Percentiles rank a stretch among this genome's conserved stretches.
Conservation (phyloP, 2,797 vertebrate species). For the Botia almorhae region DNA sequence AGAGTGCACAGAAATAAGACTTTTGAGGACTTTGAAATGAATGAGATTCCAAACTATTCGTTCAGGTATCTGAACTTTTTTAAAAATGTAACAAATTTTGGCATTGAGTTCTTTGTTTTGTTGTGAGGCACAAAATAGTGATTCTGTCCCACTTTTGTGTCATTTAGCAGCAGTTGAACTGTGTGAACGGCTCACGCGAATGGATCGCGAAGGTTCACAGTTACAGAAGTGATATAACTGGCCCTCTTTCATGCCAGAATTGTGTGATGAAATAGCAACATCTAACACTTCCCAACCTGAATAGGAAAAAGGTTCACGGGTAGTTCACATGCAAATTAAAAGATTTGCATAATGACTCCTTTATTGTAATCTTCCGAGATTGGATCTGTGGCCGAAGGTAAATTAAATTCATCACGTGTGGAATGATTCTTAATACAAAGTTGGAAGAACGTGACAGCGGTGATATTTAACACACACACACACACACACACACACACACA, state of each 20-base stretch:
- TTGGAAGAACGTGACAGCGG: conserved; percentile 38
- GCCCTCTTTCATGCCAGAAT: conserved; percentile 14
- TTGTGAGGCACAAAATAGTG: too few species aligned
- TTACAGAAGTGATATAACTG: background rate
- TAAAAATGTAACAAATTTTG: too few species aligned
- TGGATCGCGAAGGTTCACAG: background rate
- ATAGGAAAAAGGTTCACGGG: conserved; percentile 41
- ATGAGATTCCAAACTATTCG: too few species aligned
- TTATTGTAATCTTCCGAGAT: conserved; percentile 46
- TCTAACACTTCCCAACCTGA: conserved; percentile 35
- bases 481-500: background rate
- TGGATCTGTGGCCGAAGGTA: conserved; percentile 46
- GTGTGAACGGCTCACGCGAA: background rate
- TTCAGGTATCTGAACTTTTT: too few species aligned
- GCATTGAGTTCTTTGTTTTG: too few species aligned
- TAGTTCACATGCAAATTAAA: conserved; percentile 49
- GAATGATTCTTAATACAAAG: conserved; percentile 46
- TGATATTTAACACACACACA: conserved; percentile 29
- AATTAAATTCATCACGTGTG: conserved; percentile 44
- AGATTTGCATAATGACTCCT: conserved; percentile 56
- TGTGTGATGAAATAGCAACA: conserved; percentile 47
- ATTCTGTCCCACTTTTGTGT: background rate
- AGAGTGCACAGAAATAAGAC: too few species aligned
- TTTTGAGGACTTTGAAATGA: too few species aligned
- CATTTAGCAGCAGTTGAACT: background rate